A percentile compares a stretch with the other conserved stretches of the same genome.
These are phyloP conservation scores for Mya arenaria DNA, from an alignment of 1,140 invertebrate species.

Conservation along the genomic window DNA sequence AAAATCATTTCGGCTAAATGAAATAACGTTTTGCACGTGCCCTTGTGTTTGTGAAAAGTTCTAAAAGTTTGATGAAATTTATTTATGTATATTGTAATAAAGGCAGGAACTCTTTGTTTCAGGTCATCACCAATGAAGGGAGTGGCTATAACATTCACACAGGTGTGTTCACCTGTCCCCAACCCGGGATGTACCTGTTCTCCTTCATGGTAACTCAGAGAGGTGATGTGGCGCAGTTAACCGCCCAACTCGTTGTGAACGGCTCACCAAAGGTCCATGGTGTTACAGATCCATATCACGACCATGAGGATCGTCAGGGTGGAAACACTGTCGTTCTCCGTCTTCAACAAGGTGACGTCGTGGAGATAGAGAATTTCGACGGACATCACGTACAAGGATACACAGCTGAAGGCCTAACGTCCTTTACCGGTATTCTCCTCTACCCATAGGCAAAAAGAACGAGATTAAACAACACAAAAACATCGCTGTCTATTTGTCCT, in stretches of 20 bases:
- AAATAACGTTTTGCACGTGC: no score
- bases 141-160: neutral
- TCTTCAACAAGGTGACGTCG: neutral
- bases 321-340: neutral
- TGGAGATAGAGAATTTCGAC: neutral
- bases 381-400: neutral
- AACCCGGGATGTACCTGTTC: neutral
- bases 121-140: no score
- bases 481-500: no score
- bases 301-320: neutral
- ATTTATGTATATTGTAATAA: no score
- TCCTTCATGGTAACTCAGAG: neutral
- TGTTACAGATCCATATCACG: neutral
- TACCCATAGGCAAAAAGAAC: no score
- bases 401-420: neutral
- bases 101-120: no score
- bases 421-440: neutral
- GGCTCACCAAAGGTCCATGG: neutral
- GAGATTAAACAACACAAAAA: no score
- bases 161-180: neutral
- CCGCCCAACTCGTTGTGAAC: neutral
- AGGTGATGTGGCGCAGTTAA: neutral
- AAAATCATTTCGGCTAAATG: no score
- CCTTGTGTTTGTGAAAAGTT: no score
- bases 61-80: no score